Base-by-base conservation (phyloP, 2,113 vertebrate genomes). In the Phylloscopus trochilus region DNA sequence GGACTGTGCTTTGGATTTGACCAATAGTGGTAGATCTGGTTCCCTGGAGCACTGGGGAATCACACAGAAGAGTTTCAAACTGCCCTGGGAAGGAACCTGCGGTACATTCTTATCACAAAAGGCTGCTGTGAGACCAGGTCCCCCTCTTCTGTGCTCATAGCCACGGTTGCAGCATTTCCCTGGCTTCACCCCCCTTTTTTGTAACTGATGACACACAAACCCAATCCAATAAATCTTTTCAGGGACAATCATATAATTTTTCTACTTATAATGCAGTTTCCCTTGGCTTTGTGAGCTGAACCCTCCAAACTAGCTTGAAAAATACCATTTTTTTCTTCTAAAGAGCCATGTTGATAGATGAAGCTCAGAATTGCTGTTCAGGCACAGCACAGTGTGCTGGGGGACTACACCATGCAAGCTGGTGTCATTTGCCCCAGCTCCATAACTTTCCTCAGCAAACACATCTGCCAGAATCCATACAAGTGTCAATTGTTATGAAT, bases 41-140 rank as follows among this genome's bases (percentile, higher is more conserved):
- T 67, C 24, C 53, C n/a, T 72, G 33, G 39, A 67, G 27, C 52
- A 30, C 15, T 9, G 28, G 17, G 56, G n/a, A 82, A 49, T 70
- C 31, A 13, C 28, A 28, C 11, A 46, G 23, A 43, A 51, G 37
- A n/a, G 13, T 39, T 77, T 66, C 41, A 63, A 11, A 35, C 27
- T 75, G 41, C 55, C 11, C 63, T 44, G 16, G 24, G 17, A 53
- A 51, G 66, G 60, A 85, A 41, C 30, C 43, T 76, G 74, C 24
- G 60, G 9, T 18, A 9, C 3, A 0, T 37, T 52, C 1, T 3
- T 6, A n/a, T 23, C 15, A 13, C 3, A 2, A 35, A 49, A 39
- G 14, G 22, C 21, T 78, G 37, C 15, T 13, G 19, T 53, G 64
- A 80, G 49, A 56, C 31, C 30, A 56, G 7, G 7, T 22, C 1